phyloP scores from a whole-genome alignment of 1,140 invertebrate species.

The Physella acuta region DNA sequence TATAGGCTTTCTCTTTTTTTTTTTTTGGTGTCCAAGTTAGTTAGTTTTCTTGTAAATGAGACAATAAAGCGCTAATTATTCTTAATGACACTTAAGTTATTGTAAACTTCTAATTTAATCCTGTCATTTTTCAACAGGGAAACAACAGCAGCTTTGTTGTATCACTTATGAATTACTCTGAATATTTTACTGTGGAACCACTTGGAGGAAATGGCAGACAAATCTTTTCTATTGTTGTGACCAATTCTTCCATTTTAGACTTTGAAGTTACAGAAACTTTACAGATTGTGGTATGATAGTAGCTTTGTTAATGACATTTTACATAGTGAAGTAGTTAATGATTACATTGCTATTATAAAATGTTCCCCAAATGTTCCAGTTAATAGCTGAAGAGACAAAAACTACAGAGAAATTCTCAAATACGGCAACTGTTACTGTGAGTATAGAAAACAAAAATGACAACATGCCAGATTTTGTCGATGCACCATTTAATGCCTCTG shows the following conservation, averaged over 20 bases:
- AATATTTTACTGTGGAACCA: not conserved
- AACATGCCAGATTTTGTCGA: conserved; percentile 10
- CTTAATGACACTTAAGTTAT: too few species aligned
- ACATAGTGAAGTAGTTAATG: not conserved
- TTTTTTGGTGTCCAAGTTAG: too few species aligned
- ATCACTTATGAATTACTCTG: not conserved
- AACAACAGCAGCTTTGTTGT: not conserved
- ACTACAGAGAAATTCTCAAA: not conserved
- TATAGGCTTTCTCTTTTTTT: too few species aligned
- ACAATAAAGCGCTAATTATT: too few species aligned
- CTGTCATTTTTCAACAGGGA: not conserved
- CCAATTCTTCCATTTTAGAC: not conserved
- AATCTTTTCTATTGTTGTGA: not conserved
- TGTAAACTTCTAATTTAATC: too few species aligned
- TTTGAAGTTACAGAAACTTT: not conserved
- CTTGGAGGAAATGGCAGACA: not conserved
- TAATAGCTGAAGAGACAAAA: conserved; percentile 1
- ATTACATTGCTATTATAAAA: too few species aligned
- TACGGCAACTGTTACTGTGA: conserved; percentile 4
- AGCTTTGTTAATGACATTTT: conserved; percentile 1
- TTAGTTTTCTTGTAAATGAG: too few species aligned
- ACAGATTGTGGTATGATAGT: not conserved
- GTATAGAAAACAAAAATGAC: conserved; percentile 12
- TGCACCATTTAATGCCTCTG: not conserved
- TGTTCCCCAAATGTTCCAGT: not conserved